Evolutionary conservation across 2,797 vertebrate species (phyloP).

Genomic region (Gambelia wislizenii): DNA sequence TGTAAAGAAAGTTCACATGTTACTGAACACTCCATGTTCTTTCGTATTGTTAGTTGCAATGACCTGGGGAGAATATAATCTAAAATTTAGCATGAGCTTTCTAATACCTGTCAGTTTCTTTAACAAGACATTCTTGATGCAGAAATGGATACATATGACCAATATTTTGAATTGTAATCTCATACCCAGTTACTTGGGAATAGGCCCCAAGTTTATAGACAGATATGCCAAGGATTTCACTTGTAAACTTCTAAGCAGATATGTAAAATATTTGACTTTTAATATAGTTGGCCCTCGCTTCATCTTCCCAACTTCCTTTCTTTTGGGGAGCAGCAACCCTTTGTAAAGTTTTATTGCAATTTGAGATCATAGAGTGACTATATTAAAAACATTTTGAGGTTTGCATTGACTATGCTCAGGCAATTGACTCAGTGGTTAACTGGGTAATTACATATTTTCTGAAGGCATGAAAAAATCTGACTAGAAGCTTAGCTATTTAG

Average conservation of each 20-base stretch:
- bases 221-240: background rate
- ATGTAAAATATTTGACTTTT: background rate
- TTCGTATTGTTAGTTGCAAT: slow-evolving; percentile 63
- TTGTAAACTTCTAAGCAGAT: no score
- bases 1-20: slow-evolving; percentile 66
- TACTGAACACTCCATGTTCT: slow-evolving; percentile 46
- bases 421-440: background rate
- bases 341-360: background rate
- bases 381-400: background rate
- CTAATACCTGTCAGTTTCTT: slow-evolving; percentile 62
- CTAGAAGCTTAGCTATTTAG: background rate
- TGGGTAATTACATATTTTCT: background rate
- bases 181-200: background rate
- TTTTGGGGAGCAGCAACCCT: background rate
- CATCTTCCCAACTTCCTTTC: slow-evolving; percentile 22
- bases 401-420: slow-evolving; percentile 13
- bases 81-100: slow-evolving; percentile 65
- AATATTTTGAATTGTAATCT: slow-evolving; percentile 30
- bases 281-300: background rate
- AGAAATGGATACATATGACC: slow-evolving; percentile 61
- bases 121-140: slow-evolving; percentile 65
- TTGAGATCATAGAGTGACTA: background rate
- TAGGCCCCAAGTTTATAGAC: no score
- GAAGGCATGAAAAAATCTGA: background rate
- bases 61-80: slow-evolving; percentile 67